These are phyloP conservation scores for Glyphotaelius pellucidus DNA, from an alignment of 2,888 invertebrate genomes.

Conservation along the genomic window DNA sequence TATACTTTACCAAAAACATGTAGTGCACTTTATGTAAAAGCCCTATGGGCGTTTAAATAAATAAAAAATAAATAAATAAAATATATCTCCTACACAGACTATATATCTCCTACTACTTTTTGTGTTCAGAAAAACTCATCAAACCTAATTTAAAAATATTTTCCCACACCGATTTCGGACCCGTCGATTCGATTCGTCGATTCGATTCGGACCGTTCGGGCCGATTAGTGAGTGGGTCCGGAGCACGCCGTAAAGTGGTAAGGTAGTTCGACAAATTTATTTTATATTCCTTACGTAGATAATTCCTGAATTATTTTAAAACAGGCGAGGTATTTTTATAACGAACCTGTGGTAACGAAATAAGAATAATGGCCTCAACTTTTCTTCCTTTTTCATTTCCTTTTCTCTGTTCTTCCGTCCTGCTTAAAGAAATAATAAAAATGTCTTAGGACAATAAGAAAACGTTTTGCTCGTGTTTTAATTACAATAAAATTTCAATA, in stretches of 20 bases:
- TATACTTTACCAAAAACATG: no score
- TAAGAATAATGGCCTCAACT: neutral
- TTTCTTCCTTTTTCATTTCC: neutral
- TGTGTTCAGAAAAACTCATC: no score
- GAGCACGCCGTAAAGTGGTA: neutral
- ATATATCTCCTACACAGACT: no score
- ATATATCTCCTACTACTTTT: no score
- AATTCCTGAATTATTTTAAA: neutral
- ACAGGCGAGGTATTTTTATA: neutral
- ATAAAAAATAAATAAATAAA: no score
- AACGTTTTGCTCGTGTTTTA: neutral
- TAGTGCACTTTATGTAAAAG: no score
- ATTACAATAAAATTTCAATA: conserved; percentile 45
- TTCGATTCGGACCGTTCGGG: no score
- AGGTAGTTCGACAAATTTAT: neutral
- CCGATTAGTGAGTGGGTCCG: neutral
- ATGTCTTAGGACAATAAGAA: conserved; percentile 3
- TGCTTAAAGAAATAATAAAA: neutral
- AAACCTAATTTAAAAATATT: no score
- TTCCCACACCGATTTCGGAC: no score
- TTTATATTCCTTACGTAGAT: no score
- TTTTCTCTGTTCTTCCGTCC: neutral
- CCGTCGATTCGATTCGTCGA: no score
- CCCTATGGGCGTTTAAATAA: no score
- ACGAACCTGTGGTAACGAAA: neutral